Evolutionary conservation across 2,888 invertebrate species (phyloP).

Genomic region (Scaptomyza caliginosa): DNA sequence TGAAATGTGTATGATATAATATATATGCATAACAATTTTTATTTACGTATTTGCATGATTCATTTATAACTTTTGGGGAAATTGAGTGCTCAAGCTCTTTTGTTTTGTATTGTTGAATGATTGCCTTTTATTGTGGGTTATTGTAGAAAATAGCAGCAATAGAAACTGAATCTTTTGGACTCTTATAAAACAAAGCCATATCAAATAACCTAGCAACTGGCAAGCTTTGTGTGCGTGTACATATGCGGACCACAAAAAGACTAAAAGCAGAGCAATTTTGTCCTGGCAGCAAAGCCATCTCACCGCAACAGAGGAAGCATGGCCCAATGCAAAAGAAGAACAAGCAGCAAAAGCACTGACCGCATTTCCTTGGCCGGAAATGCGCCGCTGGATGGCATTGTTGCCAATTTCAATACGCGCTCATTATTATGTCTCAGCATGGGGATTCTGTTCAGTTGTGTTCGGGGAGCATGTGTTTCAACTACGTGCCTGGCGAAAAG

Average conservation of each 20-base stretch:
- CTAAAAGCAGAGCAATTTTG: slow-evolving; percentile 64
- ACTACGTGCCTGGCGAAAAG: slow-evolving; percentile 70
- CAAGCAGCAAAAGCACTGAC: slow-evolving; percentile 10
- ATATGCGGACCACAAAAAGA: neutral
- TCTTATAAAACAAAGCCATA: slow-evolving; percentile 60
- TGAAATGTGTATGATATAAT: slow-evolving; percentile 18
- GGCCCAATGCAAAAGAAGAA: slow-evolving; percentile 25
- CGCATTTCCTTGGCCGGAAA: slow-evolving; percentile 45
- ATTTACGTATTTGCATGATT: slow-evolving; percentile 40
- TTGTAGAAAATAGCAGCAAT: slow-evolving; percentile 13
- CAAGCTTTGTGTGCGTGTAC: neutral
- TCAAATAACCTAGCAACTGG: slow-evolving; percentile 64
- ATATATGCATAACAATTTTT: slow-evolving; percentile 15
- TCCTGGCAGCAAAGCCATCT: slow-evolving; percentile 69
- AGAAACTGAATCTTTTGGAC: slow-evolving; percentile 29
- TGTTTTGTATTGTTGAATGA: slow-evolving; percentile 18
- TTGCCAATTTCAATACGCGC: slow-evolving; percentile 72
- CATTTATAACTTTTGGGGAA: slow-evolving; percentile 45
- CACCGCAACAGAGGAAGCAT: slow-evolving; percentile 69
- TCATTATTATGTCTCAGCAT: slow-evolving; percentile 58
- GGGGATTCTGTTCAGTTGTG: slow-evolving; percentile 9
- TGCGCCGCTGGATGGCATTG: slow-evolving; percentile 45
- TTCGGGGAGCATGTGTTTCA: slow-evolving; percentile 63
- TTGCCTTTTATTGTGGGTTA: neutral
- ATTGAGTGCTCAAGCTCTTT: slow-evolving; percentile 27